Percentiles rank a stretch among this genome's conserved stretches.
Evolutionary conservation across 2,113 vertebrate genomes (phyloP).

Genomic region (Shinisaurus crocodilurus): DNA sequence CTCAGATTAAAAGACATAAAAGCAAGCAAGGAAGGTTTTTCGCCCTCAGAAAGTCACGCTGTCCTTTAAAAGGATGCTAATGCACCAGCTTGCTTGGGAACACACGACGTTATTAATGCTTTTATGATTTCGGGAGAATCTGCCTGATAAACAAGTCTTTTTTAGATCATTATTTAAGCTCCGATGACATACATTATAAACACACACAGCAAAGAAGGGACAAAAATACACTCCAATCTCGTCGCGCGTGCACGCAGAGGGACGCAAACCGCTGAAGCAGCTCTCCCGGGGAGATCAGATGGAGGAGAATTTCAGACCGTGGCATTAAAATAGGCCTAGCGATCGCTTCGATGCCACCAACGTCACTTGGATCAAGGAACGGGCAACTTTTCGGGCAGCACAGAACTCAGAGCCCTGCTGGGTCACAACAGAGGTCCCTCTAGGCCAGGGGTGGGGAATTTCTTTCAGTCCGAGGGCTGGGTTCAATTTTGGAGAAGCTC

Average conservation of each 20-base stretch:
- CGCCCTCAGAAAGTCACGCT: background rate
- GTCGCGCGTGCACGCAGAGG: background rate
- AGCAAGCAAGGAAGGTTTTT: background rate
- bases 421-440: accelerated
- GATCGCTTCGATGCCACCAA: too few relatives aligned
- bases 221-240: background rate
- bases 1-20: background rate
- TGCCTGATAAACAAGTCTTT: conserved; percentile 27
- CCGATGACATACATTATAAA: background rate
- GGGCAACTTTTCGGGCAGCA: background rate
- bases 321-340: background rate
- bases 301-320: background rate
- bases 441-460: too few relatives aligned
- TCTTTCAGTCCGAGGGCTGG: too few relatives aligned
- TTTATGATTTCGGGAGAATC: conserved; percentile 16
- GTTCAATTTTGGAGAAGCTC: too few relatives aligned
- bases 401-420: background rate
- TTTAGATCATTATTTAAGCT: conserved; percentile 26
- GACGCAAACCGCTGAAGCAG: background rate
- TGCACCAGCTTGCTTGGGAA: background rate
- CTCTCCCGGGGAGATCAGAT: background rate
- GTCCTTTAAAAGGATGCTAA: background rate
- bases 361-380: too few relatives aligned
- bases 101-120: background rate
- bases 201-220: background rate